Evolutionary conservation across 2,797 vertebrate genomes (phyloP).

Genomic region (Hyperoplus lanceolatus): DNA sequence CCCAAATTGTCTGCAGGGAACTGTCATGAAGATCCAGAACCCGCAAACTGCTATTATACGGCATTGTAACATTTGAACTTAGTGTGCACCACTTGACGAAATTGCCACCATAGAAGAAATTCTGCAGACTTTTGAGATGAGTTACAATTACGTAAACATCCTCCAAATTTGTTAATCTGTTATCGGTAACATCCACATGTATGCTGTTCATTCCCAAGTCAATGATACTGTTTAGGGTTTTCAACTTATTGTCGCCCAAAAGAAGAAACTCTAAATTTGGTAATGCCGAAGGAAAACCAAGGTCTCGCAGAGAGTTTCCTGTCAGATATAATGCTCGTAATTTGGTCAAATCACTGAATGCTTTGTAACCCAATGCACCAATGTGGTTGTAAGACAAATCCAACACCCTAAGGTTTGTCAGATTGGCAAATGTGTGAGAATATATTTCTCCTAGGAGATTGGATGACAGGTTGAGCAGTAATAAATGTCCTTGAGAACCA

Average conservation of each 20-base stretch:
- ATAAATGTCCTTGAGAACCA: conserved; percentile 85
- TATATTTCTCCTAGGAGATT: conserved; percentile 89
- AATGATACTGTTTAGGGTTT: not conserved
- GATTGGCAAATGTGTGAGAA: conserved; percentile 74
- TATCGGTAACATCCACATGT: conserved; percentile 81
- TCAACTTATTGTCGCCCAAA: conserved; percentile 87
- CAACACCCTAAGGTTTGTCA: conserved; percentile 72
- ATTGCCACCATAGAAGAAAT: conserved; percentile 84
- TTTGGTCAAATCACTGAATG: conserved; percentile 82
- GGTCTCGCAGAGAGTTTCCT: conserved; percentile 86
- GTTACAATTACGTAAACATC: conserved; percentile 81
- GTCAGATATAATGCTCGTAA: conserved; percentile 82
- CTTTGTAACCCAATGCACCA: conserved; percentile 70
- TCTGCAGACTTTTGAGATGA: conserved; percentile 63
- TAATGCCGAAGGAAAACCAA: conserved; percentile 72
- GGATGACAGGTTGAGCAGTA: conserved; percentile 84
- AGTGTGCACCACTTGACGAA: conserved; percentile 80
- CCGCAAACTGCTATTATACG: conserved; percentile 75
- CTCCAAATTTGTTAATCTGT: conserved; percentile 83
- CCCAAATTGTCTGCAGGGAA: conserved; percentile 78
- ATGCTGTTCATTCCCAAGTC: conserved; percentile 46
- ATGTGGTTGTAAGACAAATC: conserved; percentile 92
- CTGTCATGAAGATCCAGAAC: conserved; percentile 86
- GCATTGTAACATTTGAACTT: accelerated
- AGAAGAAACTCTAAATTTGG: conserved; percentile 70